phyloP scores from a whole-genome alignment of 2,797 vertebrate species.

The Iguana delicatissima region DNA sequence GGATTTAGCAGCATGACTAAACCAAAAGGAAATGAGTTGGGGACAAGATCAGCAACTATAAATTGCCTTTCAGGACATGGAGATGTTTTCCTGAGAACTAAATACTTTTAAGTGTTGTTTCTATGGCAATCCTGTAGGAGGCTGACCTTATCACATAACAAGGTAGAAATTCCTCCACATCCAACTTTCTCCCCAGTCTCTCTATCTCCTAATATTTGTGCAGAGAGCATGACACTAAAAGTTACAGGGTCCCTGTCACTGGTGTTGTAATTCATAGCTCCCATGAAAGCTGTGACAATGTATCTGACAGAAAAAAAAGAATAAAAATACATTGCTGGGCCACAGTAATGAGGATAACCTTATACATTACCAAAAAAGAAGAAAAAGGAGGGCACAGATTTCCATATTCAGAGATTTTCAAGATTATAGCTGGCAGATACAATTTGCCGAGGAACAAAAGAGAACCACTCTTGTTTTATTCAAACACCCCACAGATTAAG shows the following conservation, averaged over 20 bases:
- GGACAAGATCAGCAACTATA: conserved; percentile 46
- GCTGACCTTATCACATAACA: conserved; percentile 31
- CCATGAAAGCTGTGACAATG: background rate
- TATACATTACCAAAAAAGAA: background rate
- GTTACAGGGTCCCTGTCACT: background rate
- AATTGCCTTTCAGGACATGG: conserved; percentile 34
- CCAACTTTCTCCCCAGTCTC: background rate
- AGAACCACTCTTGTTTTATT: too few relatives aligned
- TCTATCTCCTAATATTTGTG: conserved; percentile 6
- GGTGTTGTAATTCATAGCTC: background rate
- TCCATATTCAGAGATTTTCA: background rate
- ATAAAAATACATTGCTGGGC: background rate
- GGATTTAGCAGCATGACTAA: conserved; percentile 35
- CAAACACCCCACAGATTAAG: background rate
- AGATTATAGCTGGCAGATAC: background rate
- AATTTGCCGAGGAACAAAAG: background rate
- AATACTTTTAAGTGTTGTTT: conserved; percentile 44
- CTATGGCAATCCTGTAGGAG: conserved; percentile 52
- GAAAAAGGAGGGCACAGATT: background rate
- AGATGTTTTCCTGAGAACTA: conserved; percentile 44
- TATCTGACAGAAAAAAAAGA: background rate
- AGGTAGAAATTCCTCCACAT: conserved; percentile 36
- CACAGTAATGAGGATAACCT: background rate
- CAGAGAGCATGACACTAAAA: conserved; percentile 13
- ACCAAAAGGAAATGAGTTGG: conserved; percentile 35